Conservation (phyloP, 2,797 vertebrate genomes). For the Gymnocypris eckloni region DNA sequence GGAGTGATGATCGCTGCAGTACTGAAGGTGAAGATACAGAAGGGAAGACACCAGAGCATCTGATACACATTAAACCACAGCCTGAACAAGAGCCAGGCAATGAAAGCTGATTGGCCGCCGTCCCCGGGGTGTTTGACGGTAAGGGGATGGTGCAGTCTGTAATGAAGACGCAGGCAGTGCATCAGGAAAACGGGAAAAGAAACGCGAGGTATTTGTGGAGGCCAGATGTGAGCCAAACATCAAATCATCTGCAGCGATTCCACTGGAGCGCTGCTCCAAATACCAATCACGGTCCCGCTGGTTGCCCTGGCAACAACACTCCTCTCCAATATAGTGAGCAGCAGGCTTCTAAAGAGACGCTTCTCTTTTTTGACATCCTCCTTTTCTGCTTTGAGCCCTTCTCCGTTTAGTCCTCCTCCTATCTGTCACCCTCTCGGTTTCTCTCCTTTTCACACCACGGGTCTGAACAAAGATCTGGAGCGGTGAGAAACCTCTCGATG, state of each 20-base stretch:
- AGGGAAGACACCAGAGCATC: neutral
- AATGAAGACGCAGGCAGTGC: constrained; percentile 33
- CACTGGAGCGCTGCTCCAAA: constrained; percentile 79
- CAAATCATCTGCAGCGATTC: constrained; percentile 83
- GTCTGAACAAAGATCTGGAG: neutral
- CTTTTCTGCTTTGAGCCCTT: constrained; percentile 3
- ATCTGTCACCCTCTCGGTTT: constrained; percentile 4
- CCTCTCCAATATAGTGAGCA: constrained; percentile 78
- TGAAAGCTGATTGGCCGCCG: constrained; percentile 50
- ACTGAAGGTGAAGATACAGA: neutral
- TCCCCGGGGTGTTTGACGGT: constrained; percentile 30
- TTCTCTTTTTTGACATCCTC: constrained; percentile 31
- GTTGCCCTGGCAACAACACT: constrained; percentile 83
- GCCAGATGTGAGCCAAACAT: constrained; percentile 82
- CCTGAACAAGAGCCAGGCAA: constrained; percentile 36
- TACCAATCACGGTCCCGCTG: constrained; percentile 75
- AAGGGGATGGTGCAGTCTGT: constrained; percentile 23
- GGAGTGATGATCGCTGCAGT: neutral
- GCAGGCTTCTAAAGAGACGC: constrained; percentile 65
- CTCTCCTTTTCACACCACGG: neutral
- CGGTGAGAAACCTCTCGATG: neutral
- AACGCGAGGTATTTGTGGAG: constrained; percentile 73
- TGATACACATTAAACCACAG: constrained; percentile 15
- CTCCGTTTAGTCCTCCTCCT: neutral
- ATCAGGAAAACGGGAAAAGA: constrained; percentile 31